Base-by-base conservation (phyloP, 2,888 invertebrate genomes). In the Chrysodeixis includens region DNA sequence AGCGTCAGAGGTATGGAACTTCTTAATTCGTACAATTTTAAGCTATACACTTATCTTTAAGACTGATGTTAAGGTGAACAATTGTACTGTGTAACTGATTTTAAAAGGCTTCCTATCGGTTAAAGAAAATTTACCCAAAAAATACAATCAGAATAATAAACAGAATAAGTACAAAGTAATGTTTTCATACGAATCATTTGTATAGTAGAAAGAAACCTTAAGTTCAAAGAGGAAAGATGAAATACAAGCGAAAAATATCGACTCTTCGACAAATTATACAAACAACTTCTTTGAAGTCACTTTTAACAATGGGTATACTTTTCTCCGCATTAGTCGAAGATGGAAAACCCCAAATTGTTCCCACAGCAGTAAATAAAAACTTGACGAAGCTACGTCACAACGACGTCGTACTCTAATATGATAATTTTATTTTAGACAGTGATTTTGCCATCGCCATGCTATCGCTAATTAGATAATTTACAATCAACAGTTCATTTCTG, bases 171-270 rank as follows among this genome's bases (percentile, higher is more conserved):
- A 12, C 3, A 6, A 40, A 14, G 40, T 0, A n/a, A 6, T 40
- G n/a, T 14, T 40, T 40, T 40, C n/a, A 4, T 40, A n/a, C 1
- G 40, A 40, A n/a, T n/a, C n/a, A n/a, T 40, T 40, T n/a, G 4
- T 12, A 14, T 35, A 14, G 14, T 12, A 35, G 40, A 40, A 40
- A 40, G 40, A 40, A 40, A 40, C 40, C 40, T n/a, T 40, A 40
- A 6, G n/a, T 40, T n/a, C 40, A 40, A 40, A 40, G n/a, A 6
- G n/a, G 14, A 40, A 40, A 40, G 40, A 40, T 40, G 40, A 40
- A 40, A 40, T 40, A 40, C 40, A n/a, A 40, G n/a, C n/a, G n/a
- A 40, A 40, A 40, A 40, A 40, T 40, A 40, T 26, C 26, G 26
- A 26, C 6, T 26, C n/a, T 40, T n/a, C 40, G n/a, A 4, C 12